Conservation (phyloP, 2,113 vertebrate species). For the Stigmatopora nigra region DNA sequence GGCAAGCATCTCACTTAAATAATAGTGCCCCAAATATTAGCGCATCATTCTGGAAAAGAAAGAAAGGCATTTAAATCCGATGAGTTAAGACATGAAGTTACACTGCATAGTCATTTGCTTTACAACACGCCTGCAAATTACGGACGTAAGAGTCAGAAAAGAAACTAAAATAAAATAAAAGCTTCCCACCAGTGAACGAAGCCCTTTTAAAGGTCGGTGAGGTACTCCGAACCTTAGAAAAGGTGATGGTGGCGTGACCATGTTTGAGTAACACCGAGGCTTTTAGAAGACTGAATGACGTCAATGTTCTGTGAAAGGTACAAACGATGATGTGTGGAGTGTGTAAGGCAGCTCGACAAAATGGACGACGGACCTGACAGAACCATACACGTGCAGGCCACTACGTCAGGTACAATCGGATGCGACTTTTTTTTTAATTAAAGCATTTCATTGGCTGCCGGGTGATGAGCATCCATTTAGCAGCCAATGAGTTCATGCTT, state of each 20-base stretch:
- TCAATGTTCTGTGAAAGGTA: conserved; percentile 3
- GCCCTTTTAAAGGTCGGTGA: neutral
- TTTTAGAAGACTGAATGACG: neutral
- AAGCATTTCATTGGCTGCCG: no score
- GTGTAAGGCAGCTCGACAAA: conserved; percentile 51
- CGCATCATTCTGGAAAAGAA: conserved; percentile 24
- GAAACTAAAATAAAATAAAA: neutral
- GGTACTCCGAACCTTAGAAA: neutral
- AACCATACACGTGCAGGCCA: neutral
- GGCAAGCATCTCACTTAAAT: conserved; percentile 8
- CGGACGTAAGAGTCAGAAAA: conserved; percentile 22
- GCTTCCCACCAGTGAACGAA: conserved; percentile 6
- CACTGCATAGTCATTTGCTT: conserved; percentile 58
- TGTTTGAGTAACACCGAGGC: neutral
- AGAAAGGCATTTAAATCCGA: conserved; percentile 45
- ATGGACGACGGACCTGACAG: neutral
- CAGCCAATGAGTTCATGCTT: neutral
- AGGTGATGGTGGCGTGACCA: neutral
- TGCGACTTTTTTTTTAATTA: neutral
- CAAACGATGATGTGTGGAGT: conserved; percentile 33
- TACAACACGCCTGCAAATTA: conserved; percentile 48
- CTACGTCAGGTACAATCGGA: neutral
- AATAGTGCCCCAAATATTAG: conserved; percentile 17
- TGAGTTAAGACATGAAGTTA: conserved; percentile 56
- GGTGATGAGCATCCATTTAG: no score